These are phyloP conservation scores for Gallinago jamesoni DNA, from an alignment of 2,113 vertebrate genomes.

Conservation along the genomic window DNA sequence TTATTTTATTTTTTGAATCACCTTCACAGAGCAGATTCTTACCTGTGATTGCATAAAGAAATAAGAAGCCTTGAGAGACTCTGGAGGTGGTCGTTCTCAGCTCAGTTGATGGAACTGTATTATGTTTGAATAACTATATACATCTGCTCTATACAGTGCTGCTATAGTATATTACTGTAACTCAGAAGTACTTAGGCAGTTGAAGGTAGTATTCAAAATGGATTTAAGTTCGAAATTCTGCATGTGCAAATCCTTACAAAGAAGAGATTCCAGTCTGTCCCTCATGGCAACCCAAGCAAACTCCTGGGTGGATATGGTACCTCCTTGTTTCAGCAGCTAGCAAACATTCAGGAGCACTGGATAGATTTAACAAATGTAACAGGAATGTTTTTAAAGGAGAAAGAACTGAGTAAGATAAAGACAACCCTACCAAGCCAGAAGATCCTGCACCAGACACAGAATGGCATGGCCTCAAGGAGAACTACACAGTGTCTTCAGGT, in stretches of 20 bases:
- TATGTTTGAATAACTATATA: not conserved
- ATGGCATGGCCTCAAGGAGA: not conserved
- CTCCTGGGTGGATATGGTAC: not conserved
- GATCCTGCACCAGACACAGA: not conserved
- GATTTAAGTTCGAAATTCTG: not conserved
- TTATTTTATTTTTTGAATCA: conserved; percentile 1
- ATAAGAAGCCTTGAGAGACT: not conserved
- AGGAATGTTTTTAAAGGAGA: fast-evolving
- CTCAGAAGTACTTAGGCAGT: not conserved
- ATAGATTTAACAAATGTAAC: not conserved
- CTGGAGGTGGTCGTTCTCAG: not conserved
- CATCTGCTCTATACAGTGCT: not conserved
- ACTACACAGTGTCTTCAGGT: not conserved
- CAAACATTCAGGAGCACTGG: not conserved
- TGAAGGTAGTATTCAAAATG: not conserved
- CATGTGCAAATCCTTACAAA: not conserved
- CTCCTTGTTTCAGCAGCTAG: not conserved
- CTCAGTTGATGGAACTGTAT: not conserved
- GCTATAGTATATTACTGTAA: not conserved
- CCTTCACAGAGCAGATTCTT: not conserved
- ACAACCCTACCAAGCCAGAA: not conserved
- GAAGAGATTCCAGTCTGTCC: not conserved
- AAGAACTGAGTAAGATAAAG: not conserved
- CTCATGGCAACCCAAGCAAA: not conserved
- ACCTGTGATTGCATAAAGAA: not conserved